Percentiles rank a stretch among this genome's conserved stretches.
Conservation (phyloP, 2,797 vertebrate species). For the Sebastolobus altivelis region DNA sequence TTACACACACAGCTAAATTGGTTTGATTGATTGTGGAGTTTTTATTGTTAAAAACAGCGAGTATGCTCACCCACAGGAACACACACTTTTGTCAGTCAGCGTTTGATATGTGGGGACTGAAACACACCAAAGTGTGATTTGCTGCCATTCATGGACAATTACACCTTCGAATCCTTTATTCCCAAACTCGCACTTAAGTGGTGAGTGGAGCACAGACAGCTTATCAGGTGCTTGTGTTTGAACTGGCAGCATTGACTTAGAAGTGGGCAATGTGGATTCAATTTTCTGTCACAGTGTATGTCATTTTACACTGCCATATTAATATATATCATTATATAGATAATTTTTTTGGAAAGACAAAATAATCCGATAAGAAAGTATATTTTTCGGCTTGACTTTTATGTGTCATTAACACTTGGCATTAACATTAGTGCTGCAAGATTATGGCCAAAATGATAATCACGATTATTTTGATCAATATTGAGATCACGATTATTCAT, state of each 20-base stretch:
- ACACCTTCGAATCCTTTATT: constrained; percentile 10
- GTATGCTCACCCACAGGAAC: not conserved
- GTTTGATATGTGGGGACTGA: not conserved
- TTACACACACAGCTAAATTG: not conserved
- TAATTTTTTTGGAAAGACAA: not conserved
- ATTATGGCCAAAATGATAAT: no score
- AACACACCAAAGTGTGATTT: constrained; percentile 2
- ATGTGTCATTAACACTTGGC: not conserved
- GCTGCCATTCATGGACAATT: constrained; percentile 6
- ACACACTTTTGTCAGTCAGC: not conserved
- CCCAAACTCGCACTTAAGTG: not conserved
- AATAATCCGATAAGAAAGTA: not conserved
- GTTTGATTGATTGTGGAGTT: constrained; percentile 13
- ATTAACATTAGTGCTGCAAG: no score
- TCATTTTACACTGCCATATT: not conserved
- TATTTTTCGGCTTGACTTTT: not conserved
- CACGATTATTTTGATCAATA: no score
- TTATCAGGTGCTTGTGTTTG: constrained; percentile 5
- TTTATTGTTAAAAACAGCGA: not conserved
- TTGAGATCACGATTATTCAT: rapidly evolving
- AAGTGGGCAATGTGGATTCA: not conserved
- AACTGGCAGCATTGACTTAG: not conserved
- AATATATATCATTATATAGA: not conserved
- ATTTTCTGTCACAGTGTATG: not conserved
- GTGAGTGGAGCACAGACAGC: constrained; percentile 3